Evolutionary conservation across 2,113 vertebrate genomes (phyloP).

Genomic region (Sminthopsis crassicaudata): DNA sequence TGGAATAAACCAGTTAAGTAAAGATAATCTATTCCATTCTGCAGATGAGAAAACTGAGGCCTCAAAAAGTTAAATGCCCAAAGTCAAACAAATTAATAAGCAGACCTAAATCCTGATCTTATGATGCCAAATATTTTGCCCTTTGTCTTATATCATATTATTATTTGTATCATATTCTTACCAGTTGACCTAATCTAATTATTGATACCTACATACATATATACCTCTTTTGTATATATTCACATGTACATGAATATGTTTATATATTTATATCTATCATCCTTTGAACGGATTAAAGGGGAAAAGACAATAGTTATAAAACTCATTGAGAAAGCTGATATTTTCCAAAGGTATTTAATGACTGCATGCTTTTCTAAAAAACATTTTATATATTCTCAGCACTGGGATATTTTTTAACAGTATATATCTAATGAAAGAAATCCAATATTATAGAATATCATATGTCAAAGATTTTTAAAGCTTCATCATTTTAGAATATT

Average conservation of each 20-base stretch:
- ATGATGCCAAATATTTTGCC: neutral
- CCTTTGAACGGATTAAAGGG: neutral
- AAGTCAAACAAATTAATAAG: neutral
- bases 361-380: constrained; percentile 15
- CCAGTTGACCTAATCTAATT: neutral
- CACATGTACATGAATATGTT: neutral
- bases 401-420: constrained; percentile 47
- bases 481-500: constrained; percentile 35
- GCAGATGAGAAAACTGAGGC: neutral
- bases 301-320: neutral
- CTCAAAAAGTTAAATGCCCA: neutral
- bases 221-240: neutral
- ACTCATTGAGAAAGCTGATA: neutral
- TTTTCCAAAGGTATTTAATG: neutral
- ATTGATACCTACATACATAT: neutral
- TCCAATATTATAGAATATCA: constrained; percentile 12
- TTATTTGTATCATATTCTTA: neutral
- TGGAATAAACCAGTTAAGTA: neutral
- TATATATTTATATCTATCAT: neutral
- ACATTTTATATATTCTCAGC: neutral
- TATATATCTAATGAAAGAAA: constrained; percentile 18
- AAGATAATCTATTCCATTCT: neutral
- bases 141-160: neutral
- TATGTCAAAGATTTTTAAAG: constrained; percentile 42
- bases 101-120: neutral